These are phyloP conservation scores for Pollenia labialis DNA, from an alignment of 2,888 invertebrate species.

Conservation along the genomic window DNA sequence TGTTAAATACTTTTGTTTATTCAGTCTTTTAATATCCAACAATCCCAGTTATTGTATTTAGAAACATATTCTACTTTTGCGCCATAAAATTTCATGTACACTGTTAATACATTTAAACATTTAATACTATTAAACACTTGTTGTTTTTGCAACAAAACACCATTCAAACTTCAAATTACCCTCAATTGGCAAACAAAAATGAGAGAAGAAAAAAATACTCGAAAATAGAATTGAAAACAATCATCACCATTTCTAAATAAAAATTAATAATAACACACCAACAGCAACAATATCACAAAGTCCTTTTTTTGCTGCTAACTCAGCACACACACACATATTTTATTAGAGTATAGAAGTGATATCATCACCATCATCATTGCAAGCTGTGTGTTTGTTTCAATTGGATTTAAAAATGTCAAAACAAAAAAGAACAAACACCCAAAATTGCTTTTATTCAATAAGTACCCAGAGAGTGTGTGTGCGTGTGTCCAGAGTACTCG, in stretches of 20 bases:
- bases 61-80: slow-evolving; percentile 22
- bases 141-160: slow-evolving; percentile 44
- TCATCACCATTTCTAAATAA: slow-evolving; percentile 72
- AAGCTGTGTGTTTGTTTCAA: slow-evolving; percentile 53
- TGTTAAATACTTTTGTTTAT: slow-evolving; percentile 64
- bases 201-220: neutral
- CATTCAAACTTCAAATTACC: slow-evolving; percentile 52
- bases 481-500: neutral
- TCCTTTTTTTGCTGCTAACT: slow-evolving; percentile 16
- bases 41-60: neutral
- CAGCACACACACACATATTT: slow-evolving; percentile 21
- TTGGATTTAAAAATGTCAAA: slow-evolving; percentile 30
- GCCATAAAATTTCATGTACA: slow-evolving; percentile 27
- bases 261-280: slow-evolving; percentile 67
- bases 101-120: slow-evolving; percentile 44
- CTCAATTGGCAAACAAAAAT: slow-evolving; percentile 36
- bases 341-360: slow-evolving; percentile 46
- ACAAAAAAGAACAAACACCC: slow-evolving; percentile 17
- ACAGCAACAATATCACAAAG: slow-evolving; percentile 27
- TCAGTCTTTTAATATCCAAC: slow-evolving; percentile 16
- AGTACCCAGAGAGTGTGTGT: neutral
- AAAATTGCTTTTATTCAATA: slow-evolving; percentile 33
- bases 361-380: slow-evolving; percentile 62
- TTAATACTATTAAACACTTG: slow-evolving; percentile 66
- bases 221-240: slow-evolving; percentile 59